Evolutionary conservation across 2,888 invertebrate species (phyloP).

Genomic region (Pyrrhosoma nymphula): DNA sequence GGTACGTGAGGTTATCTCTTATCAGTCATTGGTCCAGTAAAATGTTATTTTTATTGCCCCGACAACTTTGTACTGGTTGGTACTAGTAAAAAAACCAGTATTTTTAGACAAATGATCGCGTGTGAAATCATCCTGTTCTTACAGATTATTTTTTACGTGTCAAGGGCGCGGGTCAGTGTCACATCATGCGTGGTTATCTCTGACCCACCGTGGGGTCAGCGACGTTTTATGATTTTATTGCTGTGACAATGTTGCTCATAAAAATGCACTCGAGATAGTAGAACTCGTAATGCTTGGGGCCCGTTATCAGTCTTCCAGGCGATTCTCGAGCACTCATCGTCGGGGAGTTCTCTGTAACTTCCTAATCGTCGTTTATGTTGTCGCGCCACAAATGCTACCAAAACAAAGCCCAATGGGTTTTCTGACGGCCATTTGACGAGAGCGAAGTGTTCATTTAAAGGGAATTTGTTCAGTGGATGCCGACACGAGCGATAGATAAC

Average conservation of each 20-base stretch:
- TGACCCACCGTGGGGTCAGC: background rate
- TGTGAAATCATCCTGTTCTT: background rate
- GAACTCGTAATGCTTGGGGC: background rate
- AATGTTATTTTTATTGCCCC: too few species aligned
- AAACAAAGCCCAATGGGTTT: background rate
- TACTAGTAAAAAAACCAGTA: background rate
- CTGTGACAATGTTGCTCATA: background rate
- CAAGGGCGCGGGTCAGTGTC: too few species aligned
- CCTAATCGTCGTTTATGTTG: too few species aligned
- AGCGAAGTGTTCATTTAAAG: background rate
- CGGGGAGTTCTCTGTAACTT: too few species aligned
- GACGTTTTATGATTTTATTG: background rate
- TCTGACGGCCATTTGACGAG: background rate
- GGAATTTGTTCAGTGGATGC: background rate
- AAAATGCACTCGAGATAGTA: background rate
- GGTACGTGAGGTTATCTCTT: too few species aligned
- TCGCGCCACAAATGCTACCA: background rate
- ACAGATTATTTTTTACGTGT: too few species aligned
- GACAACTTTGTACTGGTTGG: too few species aligned
- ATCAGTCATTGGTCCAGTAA: too few species aligned
- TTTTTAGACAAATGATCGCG: background rate
- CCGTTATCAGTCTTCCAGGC: background rate
- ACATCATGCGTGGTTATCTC: too few species aligned
- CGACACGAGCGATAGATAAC: too few species aligned
- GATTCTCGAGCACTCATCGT: background rate